A percentile compares a stretch with the other conserved stretches of the same genome.
Evolutionary conservation across 2,797 vertebrate species (phyloP).

Genomic region (Bucorvus abyssinicus): DNA sequence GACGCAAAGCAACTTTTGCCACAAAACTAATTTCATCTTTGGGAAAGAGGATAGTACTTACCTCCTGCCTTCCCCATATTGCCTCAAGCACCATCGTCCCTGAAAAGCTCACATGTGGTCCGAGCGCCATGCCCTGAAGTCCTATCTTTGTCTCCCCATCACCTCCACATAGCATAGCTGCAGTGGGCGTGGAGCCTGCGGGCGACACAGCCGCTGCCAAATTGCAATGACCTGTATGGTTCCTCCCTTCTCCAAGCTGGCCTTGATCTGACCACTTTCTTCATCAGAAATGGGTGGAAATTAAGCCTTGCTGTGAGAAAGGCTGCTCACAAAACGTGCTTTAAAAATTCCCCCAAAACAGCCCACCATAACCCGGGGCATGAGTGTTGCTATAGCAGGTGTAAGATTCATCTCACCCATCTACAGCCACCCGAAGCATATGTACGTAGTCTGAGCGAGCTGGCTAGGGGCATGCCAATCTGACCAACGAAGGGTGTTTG

Average conservation of each 20-base stretch:
- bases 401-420: neutral
- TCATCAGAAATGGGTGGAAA: neutral
- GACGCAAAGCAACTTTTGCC: neutral
- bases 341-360: neutral
- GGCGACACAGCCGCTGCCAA: neutral
- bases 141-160: neutral
- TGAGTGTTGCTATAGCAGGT: neutral
- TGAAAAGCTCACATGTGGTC: neutral
- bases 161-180: fast-evolving
- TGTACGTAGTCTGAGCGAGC: fast-evolving
- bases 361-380: neutral
- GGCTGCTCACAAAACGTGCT: neutral
- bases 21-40: neutral
- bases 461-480: neutral
- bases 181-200: neutral
- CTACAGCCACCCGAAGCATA: neutral
- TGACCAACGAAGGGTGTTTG: neutral
- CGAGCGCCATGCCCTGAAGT: neutral
- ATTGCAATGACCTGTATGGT: neutral
- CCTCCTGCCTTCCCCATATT: neutral
- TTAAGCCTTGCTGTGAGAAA: neutral
- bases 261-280: neutral
- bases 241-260: neutral
- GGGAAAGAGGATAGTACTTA: neutral
- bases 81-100: neutral